These are phyloP conservation scores for Phrynosoma blainvillii DNA, from an alignment of 2,113 vertebrate genomes.

Conservation along the genomic window DNA sequence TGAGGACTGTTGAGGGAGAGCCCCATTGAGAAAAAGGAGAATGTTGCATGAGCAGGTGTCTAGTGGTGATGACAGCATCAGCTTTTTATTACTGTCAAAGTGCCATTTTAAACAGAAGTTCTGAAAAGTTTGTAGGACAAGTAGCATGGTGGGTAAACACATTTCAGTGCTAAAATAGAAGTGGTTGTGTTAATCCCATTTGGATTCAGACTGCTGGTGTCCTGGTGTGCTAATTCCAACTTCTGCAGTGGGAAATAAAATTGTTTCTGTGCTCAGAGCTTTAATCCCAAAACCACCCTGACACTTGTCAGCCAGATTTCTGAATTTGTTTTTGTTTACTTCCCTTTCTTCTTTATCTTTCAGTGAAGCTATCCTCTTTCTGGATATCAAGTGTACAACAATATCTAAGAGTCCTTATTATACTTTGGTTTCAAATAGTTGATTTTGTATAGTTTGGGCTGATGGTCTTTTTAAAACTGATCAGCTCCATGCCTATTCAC, in stretches of 20 bases:
- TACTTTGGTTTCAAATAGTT: accelerated
- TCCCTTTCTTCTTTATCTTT: not conserved
- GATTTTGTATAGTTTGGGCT: not conserved
- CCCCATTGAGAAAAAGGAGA: constrained; percentile 8
- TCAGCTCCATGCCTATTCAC: not conserved
- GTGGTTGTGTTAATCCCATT: accelerated
- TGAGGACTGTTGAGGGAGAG: not conserved
- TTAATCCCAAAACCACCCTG: not conserved
- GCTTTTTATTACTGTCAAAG: constrained; percentile 4
- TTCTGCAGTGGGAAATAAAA: not conserved
- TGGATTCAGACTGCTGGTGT: not conserved
- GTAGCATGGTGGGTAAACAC: not conserved
- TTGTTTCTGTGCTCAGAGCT: not conserved
- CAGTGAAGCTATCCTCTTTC: not conserved
- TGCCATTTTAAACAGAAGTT: constrained; percentile 21
- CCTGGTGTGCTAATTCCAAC: not conserved
- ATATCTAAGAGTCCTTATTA: not conserved
- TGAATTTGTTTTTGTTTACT: no score
- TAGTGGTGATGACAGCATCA: not conserved
- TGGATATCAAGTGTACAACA: not conserved
- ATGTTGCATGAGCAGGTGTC: constrained; percentile 9
- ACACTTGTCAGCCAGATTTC: accelerated
- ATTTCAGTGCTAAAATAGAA: not conserved
- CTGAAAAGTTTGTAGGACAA: constrained; percentile 16
- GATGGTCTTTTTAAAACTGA: not conserved